Base-by-base conservation (phyloP, 1,140 invertebrate genomes). In the Lysiphlebus fabarum region DNA sequence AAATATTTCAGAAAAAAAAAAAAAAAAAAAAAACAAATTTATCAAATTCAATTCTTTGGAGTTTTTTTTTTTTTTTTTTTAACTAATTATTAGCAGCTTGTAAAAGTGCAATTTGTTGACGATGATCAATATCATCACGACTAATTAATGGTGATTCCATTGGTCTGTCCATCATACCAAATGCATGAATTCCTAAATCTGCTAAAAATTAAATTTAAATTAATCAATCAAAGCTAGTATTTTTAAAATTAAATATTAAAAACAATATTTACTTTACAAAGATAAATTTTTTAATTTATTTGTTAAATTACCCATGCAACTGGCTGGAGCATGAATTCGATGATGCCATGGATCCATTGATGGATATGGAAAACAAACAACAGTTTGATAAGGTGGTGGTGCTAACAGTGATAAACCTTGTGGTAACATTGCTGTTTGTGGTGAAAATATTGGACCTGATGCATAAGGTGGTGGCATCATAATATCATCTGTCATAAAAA, bases 341-440 rank as follows among this genome's bases (percentile, higher is more conserved):
- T 65, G 10, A 78, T 75, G 11, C 74, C 73, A 44, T 70, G 71
- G 11, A 76, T 60, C 58, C 74, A 36, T 65, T 72, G 91, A 94
- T 10, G 93, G 92, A 79, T 95, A 95, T 0, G 89, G 88, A 92
- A 92, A 95, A 78, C 91, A 93, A 64, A 92, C 86, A 49, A 85
- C 81, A 11, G 82, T 82, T 51, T 85, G 82, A 68, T 74, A 76
- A 6, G 78, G 68, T 62, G 83, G 69, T 62, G 83, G 77, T 5
- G 83, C 79, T 11, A 84, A 82, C 33, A 82, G 82, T 62, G 84
- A 73, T 69, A 82, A 61, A 65, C 79, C 75, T 67, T 74, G 70
- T 7, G 72, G 64, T 56, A 77, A 44, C 58, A 77, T 71, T 14
- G 73, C 68, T 40, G 70, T 62, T 49, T 70, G 68, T 6, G 71